phyloP scores from a whole-genome alignment of 2,113 vertebrate species.

The Elaphurus davidianus region DNA sequence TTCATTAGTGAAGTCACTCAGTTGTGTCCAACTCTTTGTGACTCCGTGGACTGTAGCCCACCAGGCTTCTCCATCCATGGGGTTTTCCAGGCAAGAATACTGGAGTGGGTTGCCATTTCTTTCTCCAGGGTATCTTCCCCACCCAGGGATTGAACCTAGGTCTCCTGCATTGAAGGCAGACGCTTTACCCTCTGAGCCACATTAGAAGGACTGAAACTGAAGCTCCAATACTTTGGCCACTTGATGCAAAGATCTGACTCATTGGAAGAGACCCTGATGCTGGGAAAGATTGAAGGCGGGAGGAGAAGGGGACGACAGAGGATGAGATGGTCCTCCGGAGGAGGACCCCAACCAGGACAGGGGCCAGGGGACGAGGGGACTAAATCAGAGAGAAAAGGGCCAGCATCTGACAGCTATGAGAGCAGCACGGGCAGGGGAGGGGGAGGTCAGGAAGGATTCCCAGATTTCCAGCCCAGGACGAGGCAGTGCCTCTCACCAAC shows the following conservation, averaged over 20 bases:
- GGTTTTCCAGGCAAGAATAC: too few relatives aligned
- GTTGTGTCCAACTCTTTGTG: too few relatives aligned
- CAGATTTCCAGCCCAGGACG: neutral
- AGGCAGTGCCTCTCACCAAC: fast-evolving
- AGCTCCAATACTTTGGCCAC: neutral
- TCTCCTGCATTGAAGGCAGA: too few relatives aligned
- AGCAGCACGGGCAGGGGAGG: fast-evolving
- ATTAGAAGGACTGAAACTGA: neutral
- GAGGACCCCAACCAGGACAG: neutral
- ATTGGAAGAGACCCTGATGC: neutral
- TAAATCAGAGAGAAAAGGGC: neutral
- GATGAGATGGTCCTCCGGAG: neutral
- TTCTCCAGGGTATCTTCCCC: too few relatives aligned
- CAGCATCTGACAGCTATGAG: fast-evolving
- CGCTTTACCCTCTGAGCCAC: too few relatives aligned
- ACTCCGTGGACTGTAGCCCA: too few relatives aligned
- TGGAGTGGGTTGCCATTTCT: too few relatives aligned
- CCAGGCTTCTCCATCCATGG: too few relatives aligned
- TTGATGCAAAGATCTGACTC: neutral
- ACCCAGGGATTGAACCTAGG: too few relatives aligned
- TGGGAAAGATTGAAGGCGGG: neutral
- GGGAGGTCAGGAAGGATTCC: neutral
- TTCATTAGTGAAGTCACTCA: neutral
- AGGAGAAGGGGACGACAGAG: neutral
- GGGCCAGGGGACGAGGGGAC: fast-evolving